Evolutionary conservation across 2,113 vertebrate genomes (phyloP), one percentile per base, ranked within the genome.

Genomic region (Monopterus albus): DNA sequence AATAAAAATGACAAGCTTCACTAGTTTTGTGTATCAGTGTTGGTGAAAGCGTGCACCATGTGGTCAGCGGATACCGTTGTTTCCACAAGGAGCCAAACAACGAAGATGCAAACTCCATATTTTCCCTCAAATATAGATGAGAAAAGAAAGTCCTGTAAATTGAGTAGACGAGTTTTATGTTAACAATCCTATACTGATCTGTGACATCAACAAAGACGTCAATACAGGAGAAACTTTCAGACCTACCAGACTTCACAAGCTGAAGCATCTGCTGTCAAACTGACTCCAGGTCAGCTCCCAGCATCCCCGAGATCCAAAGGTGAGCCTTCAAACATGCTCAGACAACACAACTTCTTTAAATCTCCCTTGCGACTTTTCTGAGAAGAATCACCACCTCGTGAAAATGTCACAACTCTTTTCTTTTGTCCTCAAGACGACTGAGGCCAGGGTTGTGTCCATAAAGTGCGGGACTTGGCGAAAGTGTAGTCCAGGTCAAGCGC

Each of bases 161-260:
- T 50, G 28, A 18, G 2, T 6, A 43, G 11, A 8, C 3, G n/a
- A 20, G 40, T 20, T 43, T 43, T 10, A 5, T 20, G 18, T 43
- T 20, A 11, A 10, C 11, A 20, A 43, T 20, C 40, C n/a, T n/a
- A 7, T 7, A n/a, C 15, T 4, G 36, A 6, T 5, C 17, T n/a
- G 8, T 5, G 29, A 7, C 29, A 5, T 31, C 5, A 43, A 43
- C 40, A 20, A 8, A 3, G 17, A 40, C 13, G 6, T 15, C 13
- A 12, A 1, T 3, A 20, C 29, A 57, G 18, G 25, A 7, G 0
- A 9, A 25, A 45, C 29, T 35, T 49, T 64, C 31, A 38, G 60
- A 72, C 85, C 42, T 78, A 87, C 88, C 84, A n/a, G 68, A 23
- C 52, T 63, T 33, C 9, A 17, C 38, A 35, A 47, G 23, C 10